Base-by-base conservation (phyloP, 2,113 vertebrate genomes). In the Otus sunia region DNA sequence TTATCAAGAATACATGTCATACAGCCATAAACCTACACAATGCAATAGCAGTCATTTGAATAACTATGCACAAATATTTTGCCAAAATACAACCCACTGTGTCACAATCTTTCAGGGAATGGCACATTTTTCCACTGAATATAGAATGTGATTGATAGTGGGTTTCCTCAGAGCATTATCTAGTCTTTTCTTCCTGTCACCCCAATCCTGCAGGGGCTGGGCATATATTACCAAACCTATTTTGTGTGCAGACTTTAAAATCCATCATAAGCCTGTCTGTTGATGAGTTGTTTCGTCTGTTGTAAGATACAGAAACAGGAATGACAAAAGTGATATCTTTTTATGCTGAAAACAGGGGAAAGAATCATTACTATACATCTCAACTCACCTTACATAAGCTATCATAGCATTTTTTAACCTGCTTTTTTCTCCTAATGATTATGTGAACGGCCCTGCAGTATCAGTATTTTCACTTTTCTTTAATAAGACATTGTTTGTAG, bases 221-320 rank as follows among this genome's bases (percentile, higher is more conserved):
- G 71, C 34, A 16, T 23, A 6, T 36, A 77, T 62, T 64, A 79
- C 39, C 2, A 2, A 81, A 36, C 36, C 41, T 19, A n/a, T 43
- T 94, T 78, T 52, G 50, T 62, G 80, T 27, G 72, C 17, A 89
- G 56, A n/a, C 55, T 81, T 81, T 15, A 32, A 80, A 90, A 88
- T 88, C 83, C 82, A 43, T 66, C 86, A 50, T 37, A 76, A 90
- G 19, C n/a, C 85, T 80, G 32, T 34, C 37, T 67, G 36, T n/a
- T 71, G 76, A 67, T 66, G 52, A 89, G n/a, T n/a, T 75, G 52
- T 59, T 75, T 58, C 1, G 0, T 58, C 50, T 75, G 34, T 53
- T 60, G n/a, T 36, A 75, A 68, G 50, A 69, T 34, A 87, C 19
- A 84, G 62, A 71, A 79, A 37, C 6, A 58, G 16, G 41, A 94